These are phyloP conservation scores for Cryptocheilus praepositus DNA, from an alignment of 2,888 invertebrate species.

Conservation along the genomic window DNA sequence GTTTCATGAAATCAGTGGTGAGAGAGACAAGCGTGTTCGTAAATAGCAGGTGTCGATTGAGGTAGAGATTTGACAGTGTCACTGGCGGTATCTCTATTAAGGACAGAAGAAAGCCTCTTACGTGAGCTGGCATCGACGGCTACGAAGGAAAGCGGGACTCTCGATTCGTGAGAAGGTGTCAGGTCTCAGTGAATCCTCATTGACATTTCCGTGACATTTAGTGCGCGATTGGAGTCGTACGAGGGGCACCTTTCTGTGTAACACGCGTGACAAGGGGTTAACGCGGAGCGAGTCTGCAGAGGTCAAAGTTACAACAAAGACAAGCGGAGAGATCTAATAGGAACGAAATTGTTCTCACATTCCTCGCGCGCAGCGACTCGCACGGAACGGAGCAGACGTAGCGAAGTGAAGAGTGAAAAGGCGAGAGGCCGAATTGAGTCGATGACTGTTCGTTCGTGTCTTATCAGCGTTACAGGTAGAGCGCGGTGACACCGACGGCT, in stretches of 20 bases:
- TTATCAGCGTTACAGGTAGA: constrained; percentile 55
- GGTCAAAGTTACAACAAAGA: neutral
- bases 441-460: constrained; percentile 61
- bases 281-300: constrained; percentile 1
- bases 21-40: too few species aligned
- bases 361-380: neutral
- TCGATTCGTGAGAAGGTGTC: constrained; percentile 42
- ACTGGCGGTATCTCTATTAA: too few species aligned
- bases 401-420: neutral
- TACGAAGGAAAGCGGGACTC: too few species aligned
- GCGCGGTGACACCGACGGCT: constrained; percentile 38
- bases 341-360: constrained; percentile 2
- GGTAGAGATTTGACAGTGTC: too few species aligned
- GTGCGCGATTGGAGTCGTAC: constrained; percentile 42
- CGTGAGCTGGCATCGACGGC: too few species aligned
- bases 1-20: too few species aligned
- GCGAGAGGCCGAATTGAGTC: constrained; percentile 22
- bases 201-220: constrained; percentile 63
- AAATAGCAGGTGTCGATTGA: too few species aligned
- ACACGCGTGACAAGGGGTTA: constrained; percentile 37
- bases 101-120: too few species aligned
- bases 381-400: neutral
- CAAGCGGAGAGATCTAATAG: neutral
- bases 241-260: constrained; percentile 41
- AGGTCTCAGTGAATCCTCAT: constrained; percentile 52